phyloP scores from a whole-genome alignment of 2,797 vertebrate genomes.

The Enteromius unitaeniatus region DNA sequence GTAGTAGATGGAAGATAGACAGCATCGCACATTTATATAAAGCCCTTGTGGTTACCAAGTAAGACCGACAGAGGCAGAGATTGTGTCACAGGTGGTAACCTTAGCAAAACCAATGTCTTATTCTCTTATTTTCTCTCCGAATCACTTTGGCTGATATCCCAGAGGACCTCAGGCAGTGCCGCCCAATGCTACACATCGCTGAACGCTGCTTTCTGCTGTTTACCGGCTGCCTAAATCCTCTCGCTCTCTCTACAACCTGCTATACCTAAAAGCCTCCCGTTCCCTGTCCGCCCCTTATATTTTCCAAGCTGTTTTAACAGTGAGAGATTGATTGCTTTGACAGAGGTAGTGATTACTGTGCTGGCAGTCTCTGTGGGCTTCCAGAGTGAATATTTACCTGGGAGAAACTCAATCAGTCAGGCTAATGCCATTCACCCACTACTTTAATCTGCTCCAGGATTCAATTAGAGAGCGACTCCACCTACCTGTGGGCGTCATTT shows the following conservation, averaged over 20 bases:
- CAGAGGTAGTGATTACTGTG: slow-evolving; percentile 60
- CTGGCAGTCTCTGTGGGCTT: slow-evolving; percentile 52
- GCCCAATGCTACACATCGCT: slow-evolving; percentile 37
- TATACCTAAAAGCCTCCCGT: neutral
- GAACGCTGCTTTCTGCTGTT: slow-evolving; percentile 28
- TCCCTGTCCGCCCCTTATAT: slow-evolving; percentile 43
- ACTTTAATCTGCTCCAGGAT: slow-evolving; percentile 55
- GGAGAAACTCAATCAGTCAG: slow-evolving; percentile 62
- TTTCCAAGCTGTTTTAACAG: slow-evolving; percentile 56
- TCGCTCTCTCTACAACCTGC: slow-evolving; percentile 43
- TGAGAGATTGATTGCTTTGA: slow-evolving; percentile 61
- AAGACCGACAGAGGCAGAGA: slow-evolving; percentile 20
- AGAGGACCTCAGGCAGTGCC: slow-evolving; percentile 34
- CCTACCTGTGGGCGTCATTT: slow-evolving; percentile 34
- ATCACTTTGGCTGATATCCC: slow-evolving; percentile 53
- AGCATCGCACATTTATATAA: slow-evolving; percentile 33
- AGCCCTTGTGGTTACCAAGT: slow-evolving; percentile 20
- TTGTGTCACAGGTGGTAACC: slow-evolving; percentile 46
- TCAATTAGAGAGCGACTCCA: slow-evolving; percentile 39
- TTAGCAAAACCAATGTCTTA: slow-evolving; percentile 44
- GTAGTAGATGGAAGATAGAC: slow-evolving; percentile 17
- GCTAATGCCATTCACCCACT: slow-evolving; percentile 58
- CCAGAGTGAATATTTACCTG: slow-evolving; percentile 64
- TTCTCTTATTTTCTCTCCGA: slow-evolving; percentile 49
- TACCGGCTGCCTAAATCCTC: slow-evolving; percentile 37